Percentiles rank a stretch among this genome's conserved stretches.
phyloP scores from a whole-genome alignment of 2,113 vertebrate species.

The Chloropsis hardwickii region DNA sequence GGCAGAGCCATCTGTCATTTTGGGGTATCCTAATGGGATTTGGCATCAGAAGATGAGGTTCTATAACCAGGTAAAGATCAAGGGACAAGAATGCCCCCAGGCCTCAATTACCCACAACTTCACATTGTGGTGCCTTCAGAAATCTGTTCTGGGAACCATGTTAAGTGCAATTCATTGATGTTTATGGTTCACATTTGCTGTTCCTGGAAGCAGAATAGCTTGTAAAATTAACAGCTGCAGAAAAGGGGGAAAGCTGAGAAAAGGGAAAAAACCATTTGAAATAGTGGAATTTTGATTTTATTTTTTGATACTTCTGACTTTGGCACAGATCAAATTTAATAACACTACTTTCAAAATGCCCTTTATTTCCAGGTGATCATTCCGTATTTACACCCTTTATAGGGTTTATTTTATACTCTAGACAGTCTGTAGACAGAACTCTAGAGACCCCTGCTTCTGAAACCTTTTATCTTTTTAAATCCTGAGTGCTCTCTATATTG shows the following conservation, averaged over 20 bases:
- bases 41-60: conserved; percentile 68
- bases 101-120: conserved; percentile 66
- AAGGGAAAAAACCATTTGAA: background rate
- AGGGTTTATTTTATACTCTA: background rate
- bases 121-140: conserved; percentile 62
- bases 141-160: conserved; percentile 23
- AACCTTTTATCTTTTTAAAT: background rate
- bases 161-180: conserved; percentile 30
- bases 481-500: background rate
- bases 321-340: background rate
- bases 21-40: conserved; percentile 74
- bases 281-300: background rate
- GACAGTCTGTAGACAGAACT: background rate
- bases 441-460: background rate
- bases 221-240: conserved; percentile 11
- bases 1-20: conserved; percentile 76
- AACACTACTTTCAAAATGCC: background rate
- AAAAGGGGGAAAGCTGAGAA: background rate
- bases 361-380: background rate
- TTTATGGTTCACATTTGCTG: background rate
- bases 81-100: conserved; percentile 67
- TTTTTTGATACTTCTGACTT: background rate
- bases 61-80: conserved; percentile 60
- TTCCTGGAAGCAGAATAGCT: background rate
- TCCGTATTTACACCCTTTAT: background rate